Evolutionary conservation across 2,888 invertebrate genomes (phyloP).

Genomic region (Volucella bombylans): DNA sequence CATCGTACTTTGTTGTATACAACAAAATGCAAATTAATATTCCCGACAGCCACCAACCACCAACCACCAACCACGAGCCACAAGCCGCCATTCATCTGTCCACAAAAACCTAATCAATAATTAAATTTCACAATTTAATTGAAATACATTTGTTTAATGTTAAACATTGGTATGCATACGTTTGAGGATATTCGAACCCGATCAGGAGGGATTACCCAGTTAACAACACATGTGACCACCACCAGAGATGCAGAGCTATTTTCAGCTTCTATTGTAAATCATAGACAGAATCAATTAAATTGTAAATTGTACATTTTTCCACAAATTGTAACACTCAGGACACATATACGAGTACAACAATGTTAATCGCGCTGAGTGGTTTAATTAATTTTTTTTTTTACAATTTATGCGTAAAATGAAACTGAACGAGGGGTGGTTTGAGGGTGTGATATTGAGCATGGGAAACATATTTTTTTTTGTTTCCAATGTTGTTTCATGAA

Average conservation of each 20-base stretch:
- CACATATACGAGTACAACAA: not conserved
- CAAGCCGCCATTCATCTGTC: conserved; percentile 32
- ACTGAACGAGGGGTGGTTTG: not conserved
- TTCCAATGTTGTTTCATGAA: conserved; percentile 4
- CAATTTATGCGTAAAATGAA: not conserved
- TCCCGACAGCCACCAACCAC: no score
- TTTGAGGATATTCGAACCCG: not conserved
- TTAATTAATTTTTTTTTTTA: conserved; percentile 18
- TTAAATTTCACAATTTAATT: conserved; percentile 37
- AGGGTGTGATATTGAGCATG: not conserved
- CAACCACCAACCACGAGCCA: not conserved
- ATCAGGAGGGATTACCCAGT: not conserved
- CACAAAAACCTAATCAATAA: conserved; percentile 38
- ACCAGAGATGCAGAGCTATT: no score
- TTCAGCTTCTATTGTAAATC: not conserved
- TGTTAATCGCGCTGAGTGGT: conserved; percentile 17
- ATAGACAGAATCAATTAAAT: conserved; percentile 16
- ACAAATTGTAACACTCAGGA: not conserved
- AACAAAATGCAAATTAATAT: not conserved
- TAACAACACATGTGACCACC: not conserved
- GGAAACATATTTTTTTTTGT: conserved; percentile 3
- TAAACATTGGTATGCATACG: no score
- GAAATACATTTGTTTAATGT: not conserved
- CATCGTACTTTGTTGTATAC: not conserved
- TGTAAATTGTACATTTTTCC: conserved; percentile 21